A percentile compares a stretch with the other conserved stretches of the same genome.
Conservation (phyloP, 2,888 invertebrate species). For the Stenoptilia bipunctidactyla region DNA sequence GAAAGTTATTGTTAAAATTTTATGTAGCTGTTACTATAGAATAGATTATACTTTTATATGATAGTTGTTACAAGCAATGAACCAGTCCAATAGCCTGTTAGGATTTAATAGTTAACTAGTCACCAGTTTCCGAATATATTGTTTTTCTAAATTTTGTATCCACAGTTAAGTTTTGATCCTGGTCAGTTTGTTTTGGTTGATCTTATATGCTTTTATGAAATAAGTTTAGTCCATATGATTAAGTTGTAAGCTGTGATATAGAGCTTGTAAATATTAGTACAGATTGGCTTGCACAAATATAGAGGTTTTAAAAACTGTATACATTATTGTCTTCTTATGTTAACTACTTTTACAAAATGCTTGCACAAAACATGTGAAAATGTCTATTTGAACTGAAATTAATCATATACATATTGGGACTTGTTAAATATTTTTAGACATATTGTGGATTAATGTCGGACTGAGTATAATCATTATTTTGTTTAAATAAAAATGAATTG, state of each 20-base stretch:
- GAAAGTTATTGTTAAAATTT: background rate
- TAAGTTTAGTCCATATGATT: background rate
- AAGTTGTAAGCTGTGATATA: constrained; percentile 62
- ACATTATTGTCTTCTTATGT: constrained; percentile 7
- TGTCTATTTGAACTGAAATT: background rate
- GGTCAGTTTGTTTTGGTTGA: background rate
- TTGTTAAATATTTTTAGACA: background rate
- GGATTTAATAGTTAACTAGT: background rate
- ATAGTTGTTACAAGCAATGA: background rate
- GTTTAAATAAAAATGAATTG: constrained; percentile 37
- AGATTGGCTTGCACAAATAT: constrained; percentile 10
- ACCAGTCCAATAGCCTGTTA: background rate
- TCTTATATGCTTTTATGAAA: background rate
- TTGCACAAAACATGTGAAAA: background rate
- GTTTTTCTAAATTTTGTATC: background rate
- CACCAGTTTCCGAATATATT: background rate
- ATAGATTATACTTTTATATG: background rate
- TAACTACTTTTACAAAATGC: background rate
- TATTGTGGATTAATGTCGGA: constrained; percentile 32
- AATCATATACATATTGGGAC: background rate
- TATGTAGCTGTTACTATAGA: background rate
- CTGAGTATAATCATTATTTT: constrained; percentile 59
- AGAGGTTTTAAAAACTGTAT: constrained; percentile 8
- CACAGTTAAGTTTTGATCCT: background rate
- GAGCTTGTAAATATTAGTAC: constrained; percentile 53